Percentiles rank a stretch among this genome's conserved stretches.
Evolutionary conservation across 2,113 vertebrate genomes (phyloP).

Genomic region (Andinoacara biseriatus): DNA sequence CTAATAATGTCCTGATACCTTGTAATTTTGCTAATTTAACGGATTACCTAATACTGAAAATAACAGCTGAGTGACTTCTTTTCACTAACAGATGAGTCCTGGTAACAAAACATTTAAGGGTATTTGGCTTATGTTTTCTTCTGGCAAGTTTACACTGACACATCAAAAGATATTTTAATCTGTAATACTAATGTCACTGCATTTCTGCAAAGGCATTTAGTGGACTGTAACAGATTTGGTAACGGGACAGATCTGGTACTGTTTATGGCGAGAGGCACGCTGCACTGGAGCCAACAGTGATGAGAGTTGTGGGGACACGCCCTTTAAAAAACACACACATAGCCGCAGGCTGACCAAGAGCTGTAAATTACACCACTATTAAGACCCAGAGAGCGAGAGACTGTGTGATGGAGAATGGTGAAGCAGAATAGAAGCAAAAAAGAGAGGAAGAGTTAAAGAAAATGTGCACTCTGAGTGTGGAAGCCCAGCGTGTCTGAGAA

Average conservation of each 20-base stretch:
- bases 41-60: background rate
- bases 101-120: background rate
- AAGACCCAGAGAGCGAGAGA: constrained; percentile 30
- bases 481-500: constrained; percentile 33
- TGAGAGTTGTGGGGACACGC: constrained; percentile 61
- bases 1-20: background rate
- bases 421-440: constrained; percentile 36
- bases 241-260: constrained; percentile 62
- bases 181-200: background rate
- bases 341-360: constrained; percentile 49
- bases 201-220: constrained; percentile 30
- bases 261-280: constrained; percentile 52
- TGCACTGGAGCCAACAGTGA: constrained; percentile 56
- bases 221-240: constrained; percentile 53
- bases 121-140: background rate
- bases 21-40: background rate
- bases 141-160: background rate
- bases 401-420: constrained; percentile 2
- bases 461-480: constrained; percentile 9
- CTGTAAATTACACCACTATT: constrained; percentile 62
- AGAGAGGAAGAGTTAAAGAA: constrained; percentile 29
- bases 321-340: constrained; percentile 55
- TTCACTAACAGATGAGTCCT: background rate
- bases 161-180: background rate
- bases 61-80: background rate